Evolutionary conservation across 2,797 vertebrate species (phyloP).

Genomic region (Brachyrhaphis roseni): DNA sequence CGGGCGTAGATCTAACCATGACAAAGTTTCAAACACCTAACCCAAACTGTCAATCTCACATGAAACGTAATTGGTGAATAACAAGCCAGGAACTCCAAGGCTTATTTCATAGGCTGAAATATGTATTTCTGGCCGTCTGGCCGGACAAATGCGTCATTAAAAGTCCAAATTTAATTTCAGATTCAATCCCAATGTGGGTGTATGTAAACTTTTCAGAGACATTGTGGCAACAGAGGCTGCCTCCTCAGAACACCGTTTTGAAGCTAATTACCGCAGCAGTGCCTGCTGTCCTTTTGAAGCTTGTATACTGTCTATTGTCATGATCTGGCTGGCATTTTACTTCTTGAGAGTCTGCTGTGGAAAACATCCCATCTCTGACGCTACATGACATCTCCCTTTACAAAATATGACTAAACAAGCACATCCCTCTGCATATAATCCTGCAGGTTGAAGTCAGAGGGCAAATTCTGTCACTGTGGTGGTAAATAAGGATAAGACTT

Average conservation of each 20-base stretch:
- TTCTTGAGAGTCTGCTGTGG: conserved; percentile 61
- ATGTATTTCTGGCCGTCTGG: too few species aligned
- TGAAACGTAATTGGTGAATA: not conserved
- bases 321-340: conserved; percentile 70
- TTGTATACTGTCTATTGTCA: conserved; percentile 63
- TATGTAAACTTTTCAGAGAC: not conserved
- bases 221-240: conserved; percentile 24
- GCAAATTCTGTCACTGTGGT: conserved; percentile 56
- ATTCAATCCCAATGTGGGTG: not conserved
- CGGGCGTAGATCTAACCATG: not conserved
- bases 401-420: conserved; percentile 68
- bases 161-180: not conserved
- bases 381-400: conserved; percentile 68
- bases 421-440: conserved; percentile 37
- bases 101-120: not conserved
- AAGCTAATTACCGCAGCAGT: conserved; percentile 59
- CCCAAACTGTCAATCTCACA: not conserved
- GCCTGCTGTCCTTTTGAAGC: conserved; percentile 63
- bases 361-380: conserved; percentile 67
- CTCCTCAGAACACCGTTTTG: conserved; percentile 46
- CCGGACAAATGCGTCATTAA: not conserved
- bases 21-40: not conserved
- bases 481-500: conserved; percentile 45
- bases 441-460: conserved; percentile 41
- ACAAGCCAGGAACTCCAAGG: not conserved